Conservation (phyloP, 2,113 vertebrate genomes). For the Campylorhamphus procurvoides region DNA sequence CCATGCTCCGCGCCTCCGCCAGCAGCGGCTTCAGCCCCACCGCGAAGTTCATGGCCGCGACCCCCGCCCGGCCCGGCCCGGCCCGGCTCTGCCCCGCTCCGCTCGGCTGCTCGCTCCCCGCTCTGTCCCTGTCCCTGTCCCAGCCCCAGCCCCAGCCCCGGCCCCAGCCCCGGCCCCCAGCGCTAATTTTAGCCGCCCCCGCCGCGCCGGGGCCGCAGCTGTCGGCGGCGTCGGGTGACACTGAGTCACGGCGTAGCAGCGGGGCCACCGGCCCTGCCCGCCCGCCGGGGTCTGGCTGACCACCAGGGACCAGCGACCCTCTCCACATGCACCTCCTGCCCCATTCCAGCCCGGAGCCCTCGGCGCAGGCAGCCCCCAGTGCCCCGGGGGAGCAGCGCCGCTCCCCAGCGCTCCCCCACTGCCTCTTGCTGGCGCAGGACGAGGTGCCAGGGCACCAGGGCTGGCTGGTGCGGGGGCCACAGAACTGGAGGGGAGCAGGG, state of each 20-base stretch:
- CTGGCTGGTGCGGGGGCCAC: neutral
- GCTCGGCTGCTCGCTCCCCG: neutral
- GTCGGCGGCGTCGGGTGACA: constrained; percentile 72
- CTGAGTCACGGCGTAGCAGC: constrained; percentile 63
- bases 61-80: neutral
- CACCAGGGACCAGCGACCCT: neutral
- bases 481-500: neutral
- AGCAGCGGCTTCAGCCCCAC: constrained; percentile 82
- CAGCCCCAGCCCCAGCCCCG: neutral
- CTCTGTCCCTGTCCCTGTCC: neutral
- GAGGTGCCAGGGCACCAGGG: fast-evolving
- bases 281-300: neutral
- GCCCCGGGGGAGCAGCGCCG: neutral
- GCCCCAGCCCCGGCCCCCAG: neutral
- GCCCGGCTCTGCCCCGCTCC: neutral
- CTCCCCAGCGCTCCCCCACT: no score
- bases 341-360: neutral
- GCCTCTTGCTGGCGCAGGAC: neutral
- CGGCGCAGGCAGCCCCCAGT: neutral
- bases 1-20: constrained; percentile 83
- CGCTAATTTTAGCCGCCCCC: constrained; percentile 58
- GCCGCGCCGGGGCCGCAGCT: constrained; percentile 70
- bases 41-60: constrained; percentile 84
- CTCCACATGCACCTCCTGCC: neutral
- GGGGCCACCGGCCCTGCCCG: neutral